phyloP scores from a whole-genome alignment of 2,888 invertebrate species.

The Prosopocoilus inquinatus region DNA sequence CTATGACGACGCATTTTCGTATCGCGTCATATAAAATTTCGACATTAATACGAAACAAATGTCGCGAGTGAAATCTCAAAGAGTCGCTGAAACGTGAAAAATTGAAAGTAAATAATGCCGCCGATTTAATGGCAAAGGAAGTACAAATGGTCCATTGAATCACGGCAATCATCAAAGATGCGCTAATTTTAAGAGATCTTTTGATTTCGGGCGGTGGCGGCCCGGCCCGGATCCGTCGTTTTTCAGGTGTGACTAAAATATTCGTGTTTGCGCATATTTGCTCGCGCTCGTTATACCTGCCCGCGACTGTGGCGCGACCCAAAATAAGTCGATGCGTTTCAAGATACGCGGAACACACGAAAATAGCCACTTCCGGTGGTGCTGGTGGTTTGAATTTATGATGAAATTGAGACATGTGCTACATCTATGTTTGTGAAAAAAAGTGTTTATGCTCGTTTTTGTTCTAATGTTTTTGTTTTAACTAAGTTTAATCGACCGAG shows the following conservation, averaged over 20 bases:
- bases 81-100: too few species aligned
- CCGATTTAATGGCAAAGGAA: slow-evolving; percentile 7
- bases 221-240: neutral
- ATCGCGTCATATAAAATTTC: too few species aligned
- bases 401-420: neutral
- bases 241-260: slow-evolving; percentile 2
- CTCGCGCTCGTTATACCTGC: neutral
- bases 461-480: too few species aligned
- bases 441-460: too few species aligned
- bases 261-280: neutral
- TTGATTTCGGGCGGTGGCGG: slow-evolving; percentile 6
- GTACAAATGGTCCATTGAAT: slow-evolving; percentile 16
- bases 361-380: slow-evolving; percentile 2
- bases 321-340: slow-evolving; percentile 1
- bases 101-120: neutral
- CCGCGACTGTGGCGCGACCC: neutral
- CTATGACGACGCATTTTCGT: too few species aligned
- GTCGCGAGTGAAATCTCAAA: too few species aligned
- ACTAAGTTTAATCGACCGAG: too few species aligned
- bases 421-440: too few species aligned
- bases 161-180: slow-evolving; percentile 14
- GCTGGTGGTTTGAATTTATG: neutral
- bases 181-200: slow-evolving; percentile 14
- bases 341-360: slow-evolving; percentile 2
- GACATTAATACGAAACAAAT: too few species aligned